These are phyloP conservation scores for Natator depressus DNA, from an alignment of 2,113 vertebrate genomes.

Conservation along the genomic window DNA sequence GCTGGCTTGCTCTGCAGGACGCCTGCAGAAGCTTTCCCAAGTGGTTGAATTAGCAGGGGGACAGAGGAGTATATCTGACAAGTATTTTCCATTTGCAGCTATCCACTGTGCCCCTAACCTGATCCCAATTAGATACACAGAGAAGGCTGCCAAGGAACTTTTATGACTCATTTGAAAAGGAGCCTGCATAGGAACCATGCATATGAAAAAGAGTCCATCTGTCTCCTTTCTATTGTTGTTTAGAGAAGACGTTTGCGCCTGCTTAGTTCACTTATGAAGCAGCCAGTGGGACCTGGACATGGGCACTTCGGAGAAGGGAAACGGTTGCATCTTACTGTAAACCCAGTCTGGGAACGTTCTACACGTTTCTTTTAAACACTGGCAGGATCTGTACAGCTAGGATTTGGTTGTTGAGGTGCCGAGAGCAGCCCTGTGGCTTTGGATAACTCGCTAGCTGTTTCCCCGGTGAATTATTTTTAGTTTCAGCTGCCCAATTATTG, in stretches of 20 bases:
- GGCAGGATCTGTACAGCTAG: neutral
- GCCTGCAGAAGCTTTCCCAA: slow-evolving; percentile 19
- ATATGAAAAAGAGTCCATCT: slow-evolving; percentile 29
- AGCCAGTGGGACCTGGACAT: neutral
- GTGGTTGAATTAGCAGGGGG: slow-evolving; percentile 3
- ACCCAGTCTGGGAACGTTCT: neutral
- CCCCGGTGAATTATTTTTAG: too few relatives aligned
- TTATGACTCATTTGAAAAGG: slow-evolving; percentile 73
- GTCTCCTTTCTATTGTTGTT: slow-evolving; percentile 41
- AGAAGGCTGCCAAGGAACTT: slow-evolving; percentile 53
- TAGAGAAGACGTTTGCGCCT: slow-evolving; percentile 42
- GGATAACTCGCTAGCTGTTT: neutral
- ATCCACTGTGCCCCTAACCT: slow-evolving; percentile 65
- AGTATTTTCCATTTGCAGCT: slow-evolving; percentile 69
- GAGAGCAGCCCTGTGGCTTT: neutral
- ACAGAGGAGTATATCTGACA: slow-evolving; percentile 57
- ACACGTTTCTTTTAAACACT: neutral
- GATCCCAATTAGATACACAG: slow-evolving; percentile 69
- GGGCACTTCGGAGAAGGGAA: neutral
- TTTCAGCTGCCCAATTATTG: neutral
- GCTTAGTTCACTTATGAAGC: slow-evolving; percentile 56
- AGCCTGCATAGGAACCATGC: neutral
- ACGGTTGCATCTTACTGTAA: neutral
- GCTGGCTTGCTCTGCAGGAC: neutral
- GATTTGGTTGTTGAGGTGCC: rapidly evolving